Base-by-base conservation (phyloP, 2,113 vertebrate genomes). In the Eublepharis macularius region DNA sequence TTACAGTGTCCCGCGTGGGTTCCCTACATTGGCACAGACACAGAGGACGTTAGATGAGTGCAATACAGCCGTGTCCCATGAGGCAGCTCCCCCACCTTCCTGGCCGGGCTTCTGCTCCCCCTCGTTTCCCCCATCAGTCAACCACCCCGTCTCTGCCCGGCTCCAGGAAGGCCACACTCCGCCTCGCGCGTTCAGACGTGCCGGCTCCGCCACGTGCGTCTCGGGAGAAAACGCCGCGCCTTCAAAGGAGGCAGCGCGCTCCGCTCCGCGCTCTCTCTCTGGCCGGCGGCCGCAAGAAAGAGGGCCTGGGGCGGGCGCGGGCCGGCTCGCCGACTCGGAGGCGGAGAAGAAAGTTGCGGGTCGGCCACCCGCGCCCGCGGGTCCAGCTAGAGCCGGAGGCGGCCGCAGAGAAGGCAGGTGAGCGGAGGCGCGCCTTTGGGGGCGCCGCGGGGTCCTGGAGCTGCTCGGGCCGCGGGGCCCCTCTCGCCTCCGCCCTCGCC, bases 151-250 rank as follows among this genome's bases (percentile, higher is more conserved):
- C 49, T 34, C 5, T 8, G 68, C n/a, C 77, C 6, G 0, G 16
- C n/a, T 54, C 21, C 2, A 8, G 32, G 1, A 4, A 13, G 17
- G 24, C 16, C n/a, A 43, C 39, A 4, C 47, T 1, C 84, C 21
- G 32, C 3, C 51, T 13, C 0, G 29, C 24, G 1, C 24, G 34
- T 21, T 39, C 21, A 1, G n/a, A 11, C 17, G 21, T 2, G 17
- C 60, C n/a, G 19, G 3, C 0, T 29, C 54, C 41, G 13, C 0
- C 36, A 0, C 10, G 26, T 2, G 8, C 76, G 68, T 69, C 65
- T n/a, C 17, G 0, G 21, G 7, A 1, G 41, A 69, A 3, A 41
- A 12, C 3, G 7, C 51, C 0, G 54, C 1, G 41, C 21, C 70
- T 45, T 2, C 4, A 26, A 1, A 6, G 3, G 68, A 21, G 45